Evolutionary conservation across 2,113 vertebrate genomes (phyloP), one percentile per base, ranked within the genome.

Genomic region (Dascyllus trimaculatus): DNA sequence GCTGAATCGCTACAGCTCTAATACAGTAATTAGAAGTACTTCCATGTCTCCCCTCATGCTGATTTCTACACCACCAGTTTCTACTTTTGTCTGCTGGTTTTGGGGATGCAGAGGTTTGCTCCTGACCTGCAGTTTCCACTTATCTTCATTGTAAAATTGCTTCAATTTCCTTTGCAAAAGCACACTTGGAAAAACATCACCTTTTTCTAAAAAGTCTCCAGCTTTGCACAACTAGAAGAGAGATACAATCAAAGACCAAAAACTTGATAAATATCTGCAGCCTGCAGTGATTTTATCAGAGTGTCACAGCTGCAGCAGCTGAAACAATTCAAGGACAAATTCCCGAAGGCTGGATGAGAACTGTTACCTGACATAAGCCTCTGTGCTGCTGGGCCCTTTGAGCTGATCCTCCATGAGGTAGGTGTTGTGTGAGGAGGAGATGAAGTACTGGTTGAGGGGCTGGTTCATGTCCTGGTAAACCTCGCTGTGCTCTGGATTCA

Each of bases 341-440:
- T 35, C 22, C 18, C 4, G 52, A 51, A 18, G 11, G 17, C 63
- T 5, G 0, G n/a, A 24, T 19, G 19, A 35, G 14, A 19, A 61
- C 6, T 1, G 48, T 69, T 93, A 99, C 98, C 96, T 96, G 91
- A 99, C 92, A 19, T 99, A 99, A 74, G 96, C 98, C 78, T 99
- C 97, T 0, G 96, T 97, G 90, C 97, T 99, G 95, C 98, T 99
- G 38, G 97, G 96, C 11, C 98, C 98, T 13, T 88, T 96, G 57
- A 99, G 91, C 94, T 99, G 98, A 88, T 99, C 98, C 80, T 99
- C 96, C 93, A 96, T 93, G 32, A 99, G 95, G 90, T 99, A 99
- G 52, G 98, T 99, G 82, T 99, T 99, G 92, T 99, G 98, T 0
- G 98, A 99, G 51, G 98, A 98, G 7, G 98, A 99, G 89, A 99